phyloP scores from a whole-genome alignment of 1,140 invertebrate genomes.

The Periplaneta americana region DNA sequence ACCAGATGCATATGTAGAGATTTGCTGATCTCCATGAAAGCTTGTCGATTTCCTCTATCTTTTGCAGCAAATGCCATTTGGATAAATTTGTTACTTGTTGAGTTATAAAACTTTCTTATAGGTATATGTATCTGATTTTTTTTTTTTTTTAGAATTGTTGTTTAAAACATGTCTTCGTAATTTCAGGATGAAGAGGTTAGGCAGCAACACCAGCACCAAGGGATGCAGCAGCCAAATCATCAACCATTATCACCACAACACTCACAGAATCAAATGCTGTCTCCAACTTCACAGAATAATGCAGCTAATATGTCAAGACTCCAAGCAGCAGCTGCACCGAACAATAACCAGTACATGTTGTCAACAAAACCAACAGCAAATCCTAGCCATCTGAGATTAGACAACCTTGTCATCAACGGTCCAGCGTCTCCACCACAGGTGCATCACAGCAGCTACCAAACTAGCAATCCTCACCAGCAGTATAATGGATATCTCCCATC shows the following conservation, averaged over 20 bases:
- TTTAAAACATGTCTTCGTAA: not conserved
- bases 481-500: conserved; percentile 21
- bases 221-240: conserved; percentile 31
- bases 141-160: conserved; percentile 10
- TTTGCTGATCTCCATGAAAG: too few species aligned
- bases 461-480: conserved; percentile 4
- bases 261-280: not conserved
- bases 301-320: not conserved
- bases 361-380: conserved; percentile 10
- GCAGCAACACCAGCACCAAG: conserved; percentile 32
- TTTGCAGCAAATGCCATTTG: too few species aligned
- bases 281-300: not conserved
- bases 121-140: not conserved
- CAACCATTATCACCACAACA: conserved; percentile 26
- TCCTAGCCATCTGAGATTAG: conserved; percentile 36
- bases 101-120: too few species aligned
- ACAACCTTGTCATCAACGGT: conserved; percentile 48
- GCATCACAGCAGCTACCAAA: not conserved
- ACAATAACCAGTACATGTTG: not conserved
- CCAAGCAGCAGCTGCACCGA: not conserved
- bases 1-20: too few species aligned
- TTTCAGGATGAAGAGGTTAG: conserved; percentile 42
- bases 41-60: too few species aligned
- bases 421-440: conserved; percentile 23
- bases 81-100: too few species aligned